These are phyloP conservation scores for Calephelis nemesis DNA, from an alignment of 1,140 invertebrate species.

Conservation along the genomic window DNA sequence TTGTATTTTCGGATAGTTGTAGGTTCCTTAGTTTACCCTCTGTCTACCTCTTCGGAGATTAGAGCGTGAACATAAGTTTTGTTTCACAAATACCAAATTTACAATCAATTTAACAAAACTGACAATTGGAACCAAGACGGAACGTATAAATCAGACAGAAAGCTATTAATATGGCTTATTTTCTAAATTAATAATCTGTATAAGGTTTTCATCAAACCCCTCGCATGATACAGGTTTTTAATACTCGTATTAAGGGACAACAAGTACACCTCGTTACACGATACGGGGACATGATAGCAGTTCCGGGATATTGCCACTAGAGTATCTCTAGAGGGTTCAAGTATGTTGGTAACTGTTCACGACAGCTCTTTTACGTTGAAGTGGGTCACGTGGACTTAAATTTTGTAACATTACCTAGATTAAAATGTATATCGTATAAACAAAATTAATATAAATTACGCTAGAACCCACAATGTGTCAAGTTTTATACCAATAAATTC, in stretches of 20 bases:
- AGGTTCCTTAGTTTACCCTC: too few species aligned
- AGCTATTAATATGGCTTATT: too few species aligned
- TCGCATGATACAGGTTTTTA: neutral
- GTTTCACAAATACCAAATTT: too few species aligned
- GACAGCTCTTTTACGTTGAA: conserved; percentile 10
- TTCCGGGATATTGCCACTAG: conserved; percentile 33
- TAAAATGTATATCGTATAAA: neutral
- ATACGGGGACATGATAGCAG: conserved; percentile 18
- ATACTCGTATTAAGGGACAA: neutral
- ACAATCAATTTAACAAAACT: too few species aligned
- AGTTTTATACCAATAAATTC: too few species aligned
- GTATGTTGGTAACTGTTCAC: conserved; percentile 28
- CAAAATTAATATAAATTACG: too few species aligned
- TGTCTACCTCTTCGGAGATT: too few species aligned
- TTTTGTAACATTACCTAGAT: neutral
- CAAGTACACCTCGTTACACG: conserved; percentile 16
- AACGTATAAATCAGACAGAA: too few species aligned
- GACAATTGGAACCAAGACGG: too few species aligned
- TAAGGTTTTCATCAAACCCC: neutral
- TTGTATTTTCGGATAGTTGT: too few species aligned
- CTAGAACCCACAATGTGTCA: too few species aligned
- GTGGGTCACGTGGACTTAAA: conserved; percentile 6
- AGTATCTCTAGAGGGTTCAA: conserved; percentile 26
- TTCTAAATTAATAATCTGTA: neutral
- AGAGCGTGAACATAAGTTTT: too few species aligned